These are phyloP conservation scores for Edolisoma coerulescens DNA, from an alignment of 2,113 vertebrate genomes.

Conservation along the genomic window DNA sequence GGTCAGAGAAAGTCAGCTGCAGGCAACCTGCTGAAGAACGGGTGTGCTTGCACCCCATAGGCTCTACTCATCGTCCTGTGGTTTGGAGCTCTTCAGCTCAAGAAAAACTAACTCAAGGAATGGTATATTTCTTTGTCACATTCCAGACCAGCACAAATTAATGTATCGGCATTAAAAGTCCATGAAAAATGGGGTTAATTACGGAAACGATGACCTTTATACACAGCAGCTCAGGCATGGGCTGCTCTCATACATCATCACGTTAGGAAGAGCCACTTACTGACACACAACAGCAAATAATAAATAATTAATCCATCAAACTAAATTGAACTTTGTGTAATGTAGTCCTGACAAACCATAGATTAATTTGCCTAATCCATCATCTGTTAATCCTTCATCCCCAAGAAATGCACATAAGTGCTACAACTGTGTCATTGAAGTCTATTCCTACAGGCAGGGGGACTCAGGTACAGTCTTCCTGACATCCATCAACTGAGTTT, in stretches of 20 bases:
- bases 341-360: constrained; percentile 13
- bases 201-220: constrained; percentile 37
- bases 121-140: not conserved
- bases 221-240: constrained; percentile 29
- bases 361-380: constrained; percentile 68
- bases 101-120: not conserved
- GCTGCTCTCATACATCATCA: constrained; percentile 47
- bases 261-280: constrained; percentile 15
- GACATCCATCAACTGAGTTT: not conserved
- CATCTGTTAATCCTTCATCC: constrained; percentile 29
- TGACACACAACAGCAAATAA: constrained; percentile 53
- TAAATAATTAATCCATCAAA: constrained; percentile 56
- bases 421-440: not conserved
- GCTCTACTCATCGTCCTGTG: fast-evolving
- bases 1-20: not conserved
- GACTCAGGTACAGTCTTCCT: not conserved
- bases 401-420: not conserved
- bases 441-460: not conserved
- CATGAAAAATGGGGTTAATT: constrained; percentile 67
- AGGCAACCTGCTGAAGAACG: not conserved
- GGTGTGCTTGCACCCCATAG: not conserved
- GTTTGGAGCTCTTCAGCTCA: not conserved
- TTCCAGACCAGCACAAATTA: constrained; percentile 24
- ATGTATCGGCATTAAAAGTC: constrained; percentile 22
- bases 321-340: constrained; percentile 46